A percentile compares a stretch with the other conserved stretches of the same genome.
Evolutionary conservation across 2,888 invertebrate species (phyloP).

Genomic region (Pseudoips prasinana): DNA sequence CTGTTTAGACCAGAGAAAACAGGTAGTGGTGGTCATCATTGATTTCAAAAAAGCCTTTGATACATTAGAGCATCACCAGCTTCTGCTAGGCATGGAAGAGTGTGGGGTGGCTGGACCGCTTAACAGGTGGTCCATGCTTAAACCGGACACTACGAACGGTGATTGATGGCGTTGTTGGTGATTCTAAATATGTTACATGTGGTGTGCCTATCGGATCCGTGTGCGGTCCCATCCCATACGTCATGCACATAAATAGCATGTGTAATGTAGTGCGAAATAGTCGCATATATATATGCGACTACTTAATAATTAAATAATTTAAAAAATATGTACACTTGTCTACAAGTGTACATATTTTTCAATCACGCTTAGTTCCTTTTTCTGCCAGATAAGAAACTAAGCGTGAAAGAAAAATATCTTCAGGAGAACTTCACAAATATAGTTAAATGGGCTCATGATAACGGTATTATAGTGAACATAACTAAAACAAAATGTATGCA

Average conservation of each 20-base stretch:
- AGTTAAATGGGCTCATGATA: too few species aligned
- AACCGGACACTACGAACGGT: neutral
- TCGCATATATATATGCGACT: too few species aligned
- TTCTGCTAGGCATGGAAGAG: constrained; percentile 3
- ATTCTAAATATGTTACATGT: neutral
- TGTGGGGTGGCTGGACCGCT: constrained; percentile 2
- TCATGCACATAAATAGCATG: constrained; percentile 4
- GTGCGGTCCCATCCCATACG: constrained; percentile 1
- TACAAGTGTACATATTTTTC: too few species aligned
- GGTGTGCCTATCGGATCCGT: constrained; percentile 1
- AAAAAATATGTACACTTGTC: too few species aligned
- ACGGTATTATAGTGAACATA: too few species aligned
- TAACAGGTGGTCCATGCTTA: neutral
- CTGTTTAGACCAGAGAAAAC: neutral
- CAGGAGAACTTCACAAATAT: too few species aligned
- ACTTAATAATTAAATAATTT: too few species aligned
- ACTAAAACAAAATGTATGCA: too few species aligned
- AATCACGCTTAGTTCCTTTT: too few species aligned
- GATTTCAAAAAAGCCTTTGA: constrained; percentile 5
- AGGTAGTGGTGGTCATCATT: neutral
- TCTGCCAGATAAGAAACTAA: too few species aligned
- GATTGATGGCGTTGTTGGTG: neutral
- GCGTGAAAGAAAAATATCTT: too few species aligned
- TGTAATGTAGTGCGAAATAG: neutral
- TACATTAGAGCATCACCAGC: too few species aligned